Base-by-base conservation (phyloP, 2,113 vertebrate species). In the Atlantisia rogersi region DNA sequence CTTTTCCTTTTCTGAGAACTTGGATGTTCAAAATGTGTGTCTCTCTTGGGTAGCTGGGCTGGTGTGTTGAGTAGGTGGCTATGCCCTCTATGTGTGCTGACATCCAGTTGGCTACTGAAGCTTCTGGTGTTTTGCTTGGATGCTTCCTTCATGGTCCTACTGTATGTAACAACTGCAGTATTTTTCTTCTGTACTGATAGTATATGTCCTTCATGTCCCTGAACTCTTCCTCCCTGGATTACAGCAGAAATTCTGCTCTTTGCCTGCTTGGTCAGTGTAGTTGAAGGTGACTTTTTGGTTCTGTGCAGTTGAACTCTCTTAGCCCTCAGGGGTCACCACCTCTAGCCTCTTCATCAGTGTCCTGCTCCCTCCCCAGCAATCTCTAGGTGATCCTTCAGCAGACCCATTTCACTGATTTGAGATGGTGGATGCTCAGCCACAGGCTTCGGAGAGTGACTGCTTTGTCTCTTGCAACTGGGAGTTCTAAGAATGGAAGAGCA, bases 301-400 rank as follows among this genome's bases (percentile, higher is more conserved):
- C 55, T 25, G 20, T n/a, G 28, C 52, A 26, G 20, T 3, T 48
- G 50, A 75, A 53, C 48, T 79, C 71, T 59, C 2, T 0, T 8
- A 28, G 56, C 53, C 67, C 12, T 64, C 44, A 60, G 62, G 1
- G 1, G 26, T 87, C 68, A 56, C 26, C 39, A 16, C 32, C 52
- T 65, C 24, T 31, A 12, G 56, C 37, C n/a, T 62, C 40, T 28
- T 76, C 40, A 50, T 35, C 35, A 12, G 1, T 28, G 42, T 60
- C 32, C 13, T 0, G 0, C 13, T 50, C 15, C 10, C 1, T 9
- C 1, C 8, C 8, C 63, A 35, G 21, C 0, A 1, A 44, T 52
- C 21, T 26, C 53, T 7, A n/a, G 31, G 40, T 1, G 5, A 39
- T 29, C 39, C 29, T 35, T 76, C 3, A 52, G 37, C 46, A 70